A percentile compares a stretch with the other conserved stretches of the same genome.
These are phyloP conservation scores for Nyctalus aviator DNA, from an alignment of 2,797 vertebrate genomes.

Conservation along the genomic window DNA sequence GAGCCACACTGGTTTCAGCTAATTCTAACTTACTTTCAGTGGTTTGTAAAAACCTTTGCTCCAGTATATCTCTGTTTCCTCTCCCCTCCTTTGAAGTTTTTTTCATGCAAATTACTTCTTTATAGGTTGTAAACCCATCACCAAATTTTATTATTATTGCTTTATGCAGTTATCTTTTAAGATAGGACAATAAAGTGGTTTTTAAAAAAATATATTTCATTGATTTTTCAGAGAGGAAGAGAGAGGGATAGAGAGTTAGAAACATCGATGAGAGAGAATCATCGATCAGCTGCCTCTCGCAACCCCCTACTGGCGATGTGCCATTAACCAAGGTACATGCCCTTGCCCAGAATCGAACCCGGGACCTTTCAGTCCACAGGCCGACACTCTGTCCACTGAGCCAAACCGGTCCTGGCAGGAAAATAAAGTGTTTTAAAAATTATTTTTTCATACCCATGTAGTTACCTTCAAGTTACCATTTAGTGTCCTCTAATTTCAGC, in stretches of 20 bases:
- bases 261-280: too few relatives aligned
- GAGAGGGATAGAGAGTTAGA: too few relatives aligned
- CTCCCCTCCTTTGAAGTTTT: constrained; percentile 25
- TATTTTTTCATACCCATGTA: constrained; percentile 25
- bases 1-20: background rate
- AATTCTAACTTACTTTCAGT: constrained; percentile 28
- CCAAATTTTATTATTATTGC: constrained; percentile 44
- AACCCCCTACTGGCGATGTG: too few relatives aligned
- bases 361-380: too few relatives aligned
- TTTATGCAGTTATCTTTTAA: constrained; percentile 44
- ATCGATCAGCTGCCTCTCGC: too few relatives aligned
- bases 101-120: constrained; percentile 2
- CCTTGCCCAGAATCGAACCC: too few relatives aligned
- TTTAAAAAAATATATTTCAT: background rate
- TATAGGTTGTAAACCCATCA: constrained; percentile 1
- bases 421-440: constrained; percentile 19
- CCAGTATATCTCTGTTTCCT: background rate
- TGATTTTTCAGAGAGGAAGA: too few relatives aligned
- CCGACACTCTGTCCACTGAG: too few relatives aligned
- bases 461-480: constrained; percentile 35
- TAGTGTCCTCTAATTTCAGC: constrained; percentile 39
- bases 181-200: constrained; percentile 17
- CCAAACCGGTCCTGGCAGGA: background rate
- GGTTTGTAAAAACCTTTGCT: constrained; percentile 4
- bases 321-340: too few relatives aligned